phyloP scores from a whole-genome alignment of 2,888 invertebrate species.

The Cyrtodaria siliqua region DNA sequence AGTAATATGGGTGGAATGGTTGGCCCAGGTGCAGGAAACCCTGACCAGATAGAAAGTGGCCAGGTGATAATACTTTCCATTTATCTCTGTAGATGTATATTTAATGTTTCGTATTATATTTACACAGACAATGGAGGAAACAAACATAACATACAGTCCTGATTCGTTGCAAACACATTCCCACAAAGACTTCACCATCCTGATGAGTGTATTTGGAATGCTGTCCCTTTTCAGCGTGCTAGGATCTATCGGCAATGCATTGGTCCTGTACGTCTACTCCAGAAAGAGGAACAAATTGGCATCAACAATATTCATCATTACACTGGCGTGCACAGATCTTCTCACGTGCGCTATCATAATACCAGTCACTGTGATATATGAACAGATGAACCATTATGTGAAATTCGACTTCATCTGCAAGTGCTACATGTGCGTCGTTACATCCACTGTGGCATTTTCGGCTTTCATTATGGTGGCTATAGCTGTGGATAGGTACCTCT shows the following conservation, averaged over 20 bases:
- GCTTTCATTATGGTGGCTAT: conserved; percentile 83
- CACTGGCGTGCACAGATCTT: conserved; percentile 78
- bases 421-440: conserved; percentile 82
- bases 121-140: not conserved
- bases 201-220: conserved; percentile 67
- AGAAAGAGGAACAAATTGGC: conserved; percentile 74
- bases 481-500: conserved; percentile 81
- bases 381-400: conserved; percentile 70
- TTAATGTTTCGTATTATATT: too few species aligned
- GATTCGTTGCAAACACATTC: conserved; percentile 6
- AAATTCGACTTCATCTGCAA: conserved; percentile 79
- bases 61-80: too few species aligned
- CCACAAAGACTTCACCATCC: conserved; percentile 9
- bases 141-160: conserved; percentile 28
- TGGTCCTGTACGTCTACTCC: conserved; percentile 81
- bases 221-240: conserved; percentile 73
- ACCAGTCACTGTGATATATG: conserved; percentile 78
- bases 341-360: conserved; percentile 77
- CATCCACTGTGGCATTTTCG: conserved; percentile 82
- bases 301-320: conserved; percentile 80
- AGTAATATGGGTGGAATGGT: too few species aligned
- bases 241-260: conserved; percentile 78
- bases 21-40: too few species aligned
- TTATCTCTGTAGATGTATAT: too few species aligned
- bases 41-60: too few species aligned